Base-by-base conservation (phyloP, 92 coral and sea anemone species). In the Diadumene lineata region DNA sequence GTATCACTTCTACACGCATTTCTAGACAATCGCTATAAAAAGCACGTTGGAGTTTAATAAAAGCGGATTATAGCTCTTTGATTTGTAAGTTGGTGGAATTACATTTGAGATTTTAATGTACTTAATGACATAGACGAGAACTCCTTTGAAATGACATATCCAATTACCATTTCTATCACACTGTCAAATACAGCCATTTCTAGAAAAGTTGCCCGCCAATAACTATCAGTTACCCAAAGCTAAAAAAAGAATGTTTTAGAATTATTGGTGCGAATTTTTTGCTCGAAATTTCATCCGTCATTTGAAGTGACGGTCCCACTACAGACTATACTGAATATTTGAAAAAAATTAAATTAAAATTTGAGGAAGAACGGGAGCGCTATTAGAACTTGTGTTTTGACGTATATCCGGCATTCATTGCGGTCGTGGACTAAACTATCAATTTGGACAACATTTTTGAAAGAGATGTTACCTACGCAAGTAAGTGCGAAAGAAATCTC, bases 101-200 rank as follows among this genome's bases (percentile, higher is more conserved):
- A 28, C 43, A 30, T 62, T 72, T 29, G 55, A 72, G 65, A 32
- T 34, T 72, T 53, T 72, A 72, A 72, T 72, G 66, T 72, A 56
- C 60, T 72, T 72, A 72, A 56, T 31, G 77, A 11, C 77, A 50
- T 64, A 44, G 25, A 70, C 51, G 60, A 56, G 51, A 31, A 72
- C 77, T 51, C 66, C 62, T 56, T 33, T 56, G 48, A 26, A 72
- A 56, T 48, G 18, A 11, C 60, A 25, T 70, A 70, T 72, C 64
- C 55, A 72, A 72, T 72, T 72, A 56, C 77, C n/a, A 26, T 62
- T 10, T 28, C 38, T 4, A 26, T 7, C 68, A 8, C 68, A 26
- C 68, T 28, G 31, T 26, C 27, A 18, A 2, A 26, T 58, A 21
- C 64, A 58, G 27, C 28, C 31, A 22, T n/a, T 58, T 38, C 13